Base-by-base conservation (phyloP, 2,113 vertebrate species). In the Lucifuga dentata region DNA sequence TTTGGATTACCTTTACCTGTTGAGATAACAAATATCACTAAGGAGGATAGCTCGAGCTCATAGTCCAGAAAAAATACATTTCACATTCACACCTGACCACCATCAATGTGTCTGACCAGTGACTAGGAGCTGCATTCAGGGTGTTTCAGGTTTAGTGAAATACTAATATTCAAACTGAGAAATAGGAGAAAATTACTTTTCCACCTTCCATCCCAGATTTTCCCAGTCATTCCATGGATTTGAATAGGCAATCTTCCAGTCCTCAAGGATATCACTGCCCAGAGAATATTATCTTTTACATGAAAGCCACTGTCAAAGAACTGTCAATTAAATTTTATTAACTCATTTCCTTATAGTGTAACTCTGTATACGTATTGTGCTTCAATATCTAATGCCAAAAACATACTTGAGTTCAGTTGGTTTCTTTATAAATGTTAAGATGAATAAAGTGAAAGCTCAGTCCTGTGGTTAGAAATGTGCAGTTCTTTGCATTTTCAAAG, bases 101-200 rank as follows among this genome's bases (percentile, higher is more conserved):
- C 58, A 61, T 44, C 55, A 65, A 53, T 26, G 13, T 60, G 41
- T 60, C 60, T 68, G 36, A 32, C n/a, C 16, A 40, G 68, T 20
- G 68, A 65, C 12, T 16, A 8, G 41, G 41, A 66, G 46, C 67
- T 50, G 62, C 44, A 48, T 64, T 55, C 44, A 32, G 40, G 23
- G 44, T 67, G 38, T 81, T 75, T 72, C 68, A 76, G 75, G 68
- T 79, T 41, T 40, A 40, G 1, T n/a, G 38, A 12, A 76, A 78
- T 43, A 71, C 33, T 66, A 68, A 80, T 21, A 58, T 24, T 68
- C 16, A 2, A 3, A 11, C 46, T 68, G 53, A 68, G 43, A 59
- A 15, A 65, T 21, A 43, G 33, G 53, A 33, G 24, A 62, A 38
- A 51, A 33, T 53, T 67, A 41, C 24, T n/a, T n/a, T n/a, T 48